Base-by-base conservation (phyloP, 1,140 invertebrate species). In the Hylaeus volcanicus region DNA sequence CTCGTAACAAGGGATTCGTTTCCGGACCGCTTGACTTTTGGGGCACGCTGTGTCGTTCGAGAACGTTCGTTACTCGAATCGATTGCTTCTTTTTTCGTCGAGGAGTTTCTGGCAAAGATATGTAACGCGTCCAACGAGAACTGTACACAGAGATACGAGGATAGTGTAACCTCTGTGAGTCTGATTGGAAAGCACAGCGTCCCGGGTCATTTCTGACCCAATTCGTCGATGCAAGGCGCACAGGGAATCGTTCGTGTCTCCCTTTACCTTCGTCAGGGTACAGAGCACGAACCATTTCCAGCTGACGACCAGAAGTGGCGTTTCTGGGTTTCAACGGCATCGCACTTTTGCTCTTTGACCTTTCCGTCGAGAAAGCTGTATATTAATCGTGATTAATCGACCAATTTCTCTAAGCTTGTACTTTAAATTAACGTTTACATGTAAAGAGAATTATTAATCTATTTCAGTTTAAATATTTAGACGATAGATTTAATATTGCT, bases 401-500 rank as follows among this genome's bases (percentile, higher is more conserved):
- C 80, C 87, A 90, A 90, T 88, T 89, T 87, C 85, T 89, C 77
- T 88, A 90, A 89, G 81, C 88, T 86, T 89, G 83, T 70, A 85
- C 65, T 84, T 86, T 78, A 84, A 88, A 80, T 41, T 88, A 85
- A 89, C n/a, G n/a, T 91, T 88, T 88, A 87, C 76, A 84, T 68
- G 69, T 70, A 56, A 81, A 78, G 68, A 66, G 56, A 65, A 69
- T 51, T 81, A 61, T 64, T 61, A 43, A 70, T 71, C 39, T 72
- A 66, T 79, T 56, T 80, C 72, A 81, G 80, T 83, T 71, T 85
- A 86, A 82, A 87, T 86, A 87, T 63, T 61, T 81, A 68, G 68
- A 81, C 8, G 56, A 76, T 83, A 85, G 64, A 71, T 88, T 82
- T 82, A 86, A 85, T 85, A 83, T 87, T 82, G 69, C 43, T 86